Percentiles rank a stretch among this genome's conserved stretches.
Conservation (phyloP, 1,140 invertebrate genomes). For the Bradysia coprophila region DNA sequence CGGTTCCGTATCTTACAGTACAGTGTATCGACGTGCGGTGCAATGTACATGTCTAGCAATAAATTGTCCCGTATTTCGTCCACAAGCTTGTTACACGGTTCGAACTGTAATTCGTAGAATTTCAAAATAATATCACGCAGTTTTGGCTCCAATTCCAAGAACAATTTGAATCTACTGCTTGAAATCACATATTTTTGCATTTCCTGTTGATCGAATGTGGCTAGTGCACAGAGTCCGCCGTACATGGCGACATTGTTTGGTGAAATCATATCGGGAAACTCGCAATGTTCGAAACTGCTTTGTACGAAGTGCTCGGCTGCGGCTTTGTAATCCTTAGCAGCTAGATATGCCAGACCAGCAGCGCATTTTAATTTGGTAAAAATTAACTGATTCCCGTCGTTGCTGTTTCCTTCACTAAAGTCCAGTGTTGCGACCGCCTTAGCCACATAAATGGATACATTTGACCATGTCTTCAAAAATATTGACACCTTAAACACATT, state of each 20-base stretch:
- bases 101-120: constrained; percentile 98
- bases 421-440: constrained; percentile 91
- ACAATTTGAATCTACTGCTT: constrained; percentile 95
- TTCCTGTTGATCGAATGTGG: constrained; percentile 88
- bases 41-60: constrained; percentile 93
- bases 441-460: constrained; percentile 90
- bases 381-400: constrained; percentile 59
- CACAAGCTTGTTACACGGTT: constrained; percentile 80
- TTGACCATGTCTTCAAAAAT: constrained; percentile 95
- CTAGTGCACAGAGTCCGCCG: constrained; percentile 89
- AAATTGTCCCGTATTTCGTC: constrained; percentile 94
- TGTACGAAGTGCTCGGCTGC: constrained; percentile 90
- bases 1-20: constrained; percentile 93
- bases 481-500: constrained; percentile 96
- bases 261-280: constrained; percentile 83
- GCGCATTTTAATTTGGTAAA: constrained; percentile 86
- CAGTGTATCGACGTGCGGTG: constrained; percentile 80
- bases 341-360: constrained; percentile 82
- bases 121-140: constrained; percentile 93
- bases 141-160: constrained; percentile 93
- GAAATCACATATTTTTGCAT: constrained; percentile 91
- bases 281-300: constrained; percentile 89
- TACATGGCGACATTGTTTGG: constrained; percentile 91
- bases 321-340: constrained; percentile 85
- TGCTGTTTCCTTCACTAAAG: constrained; percentile 54